Conservation (phyloP, 2,888 invertebrate species). For the Philhelius pedissequus region DNA sequence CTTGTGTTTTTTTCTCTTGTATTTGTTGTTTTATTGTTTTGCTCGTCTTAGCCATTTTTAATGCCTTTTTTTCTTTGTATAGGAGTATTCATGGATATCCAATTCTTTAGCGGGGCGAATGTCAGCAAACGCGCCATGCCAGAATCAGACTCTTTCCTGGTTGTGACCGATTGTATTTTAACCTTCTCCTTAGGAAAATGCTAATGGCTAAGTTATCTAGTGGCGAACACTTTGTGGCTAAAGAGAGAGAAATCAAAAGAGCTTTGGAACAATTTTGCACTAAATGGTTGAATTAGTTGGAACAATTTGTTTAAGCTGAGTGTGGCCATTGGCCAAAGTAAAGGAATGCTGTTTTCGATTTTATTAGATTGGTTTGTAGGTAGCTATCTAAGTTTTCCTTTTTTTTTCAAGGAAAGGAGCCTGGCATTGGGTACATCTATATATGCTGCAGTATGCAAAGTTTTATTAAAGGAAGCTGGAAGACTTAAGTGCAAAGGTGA, state of each 20-base stretch:
- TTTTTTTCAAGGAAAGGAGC: not conserved
- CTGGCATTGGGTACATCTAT: not conserved
- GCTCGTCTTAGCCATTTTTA: not conserved
- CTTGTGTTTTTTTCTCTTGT: not conserved
- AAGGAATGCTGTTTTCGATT: conserved; percentile 36
- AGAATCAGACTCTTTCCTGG: not conserved
- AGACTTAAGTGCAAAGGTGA: too few species aligned
- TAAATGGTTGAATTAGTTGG: conserved; percentile 52
- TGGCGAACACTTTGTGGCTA: conserved; percentile 42
- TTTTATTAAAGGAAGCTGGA: too few species aligned
- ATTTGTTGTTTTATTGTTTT: not conserved
- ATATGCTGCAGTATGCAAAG: too few species aligned
- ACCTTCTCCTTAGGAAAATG: conserved; percentile 26
- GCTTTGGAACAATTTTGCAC: conserved; percentile 34
- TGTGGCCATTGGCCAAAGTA: conserved; percentile 7
- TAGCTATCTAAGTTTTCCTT: not conserved
- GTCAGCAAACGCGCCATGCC: conserved; percentile 6
- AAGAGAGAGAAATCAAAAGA: not conserved
- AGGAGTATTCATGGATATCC: not conserved
- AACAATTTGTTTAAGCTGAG: conserved; percentile 44
- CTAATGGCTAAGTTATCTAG: conserved; percentile 53
- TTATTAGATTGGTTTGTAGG: conserved; percentile 23
- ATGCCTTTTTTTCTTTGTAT: not conserved
- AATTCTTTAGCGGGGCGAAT: not conserved
- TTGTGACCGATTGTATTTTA: conserved; percentile 34